Percentiles rank a stretch among this genome's conserved stretches.
Conservation (phyloP, 1,140 invertebrate species). For the Mactra quadrangularis region DNA sequence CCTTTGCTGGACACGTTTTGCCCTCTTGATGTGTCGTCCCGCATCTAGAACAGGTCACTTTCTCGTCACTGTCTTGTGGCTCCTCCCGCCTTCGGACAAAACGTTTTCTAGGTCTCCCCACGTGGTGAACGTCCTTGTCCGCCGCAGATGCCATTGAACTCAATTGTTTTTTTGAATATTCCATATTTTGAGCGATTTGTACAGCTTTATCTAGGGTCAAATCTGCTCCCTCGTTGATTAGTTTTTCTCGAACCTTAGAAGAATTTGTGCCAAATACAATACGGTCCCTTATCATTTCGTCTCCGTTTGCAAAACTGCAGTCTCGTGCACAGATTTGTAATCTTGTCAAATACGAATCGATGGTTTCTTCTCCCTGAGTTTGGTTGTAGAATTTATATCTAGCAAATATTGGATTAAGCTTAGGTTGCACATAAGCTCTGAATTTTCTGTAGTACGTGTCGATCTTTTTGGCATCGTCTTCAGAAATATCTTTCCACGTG, state of each 20-base stretch:
- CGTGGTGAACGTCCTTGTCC: not conserved
- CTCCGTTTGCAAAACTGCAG: slow-evolving; percentile 40
- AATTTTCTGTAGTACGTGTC: slow-evolving; percentile 7
- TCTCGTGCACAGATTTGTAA: slow-evolving; percentile 32
- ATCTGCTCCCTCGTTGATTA: slow-evolving; percentile 65
- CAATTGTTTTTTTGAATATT: slow-evolving; percentile 59
- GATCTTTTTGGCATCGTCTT: not conserved
- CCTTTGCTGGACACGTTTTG: not conserved
- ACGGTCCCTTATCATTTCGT: slow-evolving; percentile 59
- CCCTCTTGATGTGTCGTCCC: not conserved
- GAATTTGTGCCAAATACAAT: slow-evolving; percentile 62
- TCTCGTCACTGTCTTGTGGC: not conserved
- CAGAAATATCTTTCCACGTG: no score
- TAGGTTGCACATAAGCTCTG: slow-evolving; percentile 5
- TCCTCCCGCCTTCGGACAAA: not conserved
- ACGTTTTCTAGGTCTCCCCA: not conserved
- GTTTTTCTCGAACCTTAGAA: slow-evolving; percentile 57
- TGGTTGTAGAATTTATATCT: slow-evolving; percentile 13
- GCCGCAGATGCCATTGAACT: not conserved
- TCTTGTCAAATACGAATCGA: not conserved
- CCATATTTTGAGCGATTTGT: slow-evolving; percentile 49
- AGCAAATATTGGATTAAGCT: slow-evolving; percentile 14
- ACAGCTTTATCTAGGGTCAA: slow-evolving; percentile 60
- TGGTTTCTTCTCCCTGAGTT: not conserved
- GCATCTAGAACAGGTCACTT: not conserved